Evolutionary conservation across 2,113 vertebrate genomes (phyloP).

Genomic region (Archocentrus centrarchus): DNA sequence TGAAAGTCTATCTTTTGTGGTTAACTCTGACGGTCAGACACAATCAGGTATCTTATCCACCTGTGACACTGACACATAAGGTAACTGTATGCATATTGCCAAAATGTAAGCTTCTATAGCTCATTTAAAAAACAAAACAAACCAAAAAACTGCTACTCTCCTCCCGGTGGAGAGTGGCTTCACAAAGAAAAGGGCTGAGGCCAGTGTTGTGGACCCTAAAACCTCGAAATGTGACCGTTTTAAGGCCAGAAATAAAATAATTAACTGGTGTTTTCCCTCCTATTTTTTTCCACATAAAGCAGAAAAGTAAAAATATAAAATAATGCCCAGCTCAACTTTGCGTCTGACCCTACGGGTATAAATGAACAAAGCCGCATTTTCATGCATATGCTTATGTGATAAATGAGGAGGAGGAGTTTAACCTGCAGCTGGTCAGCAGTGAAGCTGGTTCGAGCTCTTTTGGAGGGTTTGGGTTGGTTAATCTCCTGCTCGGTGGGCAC

Average conservation of each 20-base stretch:
- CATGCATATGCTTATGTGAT: background rate
- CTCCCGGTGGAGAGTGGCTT: background rate
- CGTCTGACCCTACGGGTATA: too few species aligned
- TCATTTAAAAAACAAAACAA: background rate
- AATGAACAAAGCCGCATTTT: background rate
- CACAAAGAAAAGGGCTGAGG: too few species aligned
- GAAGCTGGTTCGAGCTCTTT: constrained; percentile 97
- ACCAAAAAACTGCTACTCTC: accelerated
- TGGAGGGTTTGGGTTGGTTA: constrained; percentile 94
- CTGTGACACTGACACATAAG: background rate
- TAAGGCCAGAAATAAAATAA: background rate
- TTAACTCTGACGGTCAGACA: background rate
- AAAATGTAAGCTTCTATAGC: too few species aligned
- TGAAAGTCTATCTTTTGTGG: background rate
- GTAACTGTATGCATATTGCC: too few species aligned
- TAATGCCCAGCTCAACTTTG: too few species aligned
- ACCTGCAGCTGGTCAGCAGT: constrained; percentile 98
- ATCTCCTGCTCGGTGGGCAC: constrained; percentile 91
- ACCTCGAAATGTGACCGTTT: too few species aligned
- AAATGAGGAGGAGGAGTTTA: background rate
- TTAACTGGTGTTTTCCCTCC: background rate
- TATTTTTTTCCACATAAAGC: background rate
- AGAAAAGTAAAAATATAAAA: too few species aligned
- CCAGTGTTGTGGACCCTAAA: too few species aligned
- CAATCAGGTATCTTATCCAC: background rate